These are phyloP conservation scores for Chelidonichthys spinosus DNA, from an alignment of 2,797 vertebrate species.

Conservation along the genomic window DNA sequence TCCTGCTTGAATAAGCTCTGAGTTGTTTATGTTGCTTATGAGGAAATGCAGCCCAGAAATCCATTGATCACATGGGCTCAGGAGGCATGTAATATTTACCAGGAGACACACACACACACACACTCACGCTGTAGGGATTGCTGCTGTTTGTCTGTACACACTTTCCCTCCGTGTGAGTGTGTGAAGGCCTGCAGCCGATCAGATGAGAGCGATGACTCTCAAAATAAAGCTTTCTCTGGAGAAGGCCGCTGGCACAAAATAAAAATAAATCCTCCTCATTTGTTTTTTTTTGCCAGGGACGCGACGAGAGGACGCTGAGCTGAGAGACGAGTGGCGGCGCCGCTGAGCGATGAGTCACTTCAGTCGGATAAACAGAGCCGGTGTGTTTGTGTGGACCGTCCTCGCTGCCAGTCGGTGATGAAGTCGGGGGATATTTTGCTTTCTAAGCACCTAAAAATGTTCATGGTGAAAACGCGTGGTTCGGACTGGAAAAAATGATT, in stretches of 20 bases:
- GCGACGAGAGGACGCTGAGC: slow-evolving; percentile 27
- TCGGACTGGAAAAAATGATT: too few species aligned
- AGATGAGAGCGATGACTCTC: slow-evolving; percentile 33
- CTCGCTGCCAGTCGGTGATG: background rate
- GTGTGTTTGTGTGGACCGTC: slow-evolving; percentile 24
- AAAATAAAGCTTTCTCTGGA: slow-evolving; percentile 51
- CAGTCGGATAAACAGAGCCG: slow-evolving; percentile 43
- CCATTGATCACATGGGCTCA: slow-evolving; percentile 6
- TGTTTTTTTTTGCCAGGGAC: slow-evolving; percentile 36
- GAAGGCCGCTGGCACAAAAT: slow-evolving; percentile 25
- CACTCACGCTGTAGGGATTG: slow-evolving; percentile 15
- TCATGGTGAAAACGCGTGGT: too few species aligned
- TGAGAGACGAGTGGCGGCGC: slow-evolving; percentile 29
- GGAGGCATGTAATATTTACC: slow-evolving; percentile 8
- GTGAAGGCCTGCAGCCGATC: slow-evolving; percentile 37
- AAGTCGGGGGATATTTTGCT: slow-evolving; percentile 5
- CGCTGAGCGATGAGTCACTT: slow-evolving; percentile 53
- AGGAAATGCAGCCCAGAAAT: slow-evolving; percentile 6
- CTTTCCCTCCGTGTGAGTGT: slow-evolving; percentile 19
- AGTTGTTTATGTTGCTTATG: slow-evolving; percentile 1
- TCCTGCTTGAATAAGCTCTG: background rate
- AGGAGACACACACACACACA: slow-evolving; percentile 18
- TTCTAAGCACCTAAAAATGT: background rate
- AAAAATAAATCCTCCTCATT: slow-evolving; percentile 28
- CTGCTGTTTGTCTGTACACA: slow-evolving; percentile 50